A percentile compares a stretch with the other conserved stretches of the same genome.
Evolutionary conservation across 2,113 vertebrate species (phyloP).

Genomic region (Centropus bengalensis): DNA sequence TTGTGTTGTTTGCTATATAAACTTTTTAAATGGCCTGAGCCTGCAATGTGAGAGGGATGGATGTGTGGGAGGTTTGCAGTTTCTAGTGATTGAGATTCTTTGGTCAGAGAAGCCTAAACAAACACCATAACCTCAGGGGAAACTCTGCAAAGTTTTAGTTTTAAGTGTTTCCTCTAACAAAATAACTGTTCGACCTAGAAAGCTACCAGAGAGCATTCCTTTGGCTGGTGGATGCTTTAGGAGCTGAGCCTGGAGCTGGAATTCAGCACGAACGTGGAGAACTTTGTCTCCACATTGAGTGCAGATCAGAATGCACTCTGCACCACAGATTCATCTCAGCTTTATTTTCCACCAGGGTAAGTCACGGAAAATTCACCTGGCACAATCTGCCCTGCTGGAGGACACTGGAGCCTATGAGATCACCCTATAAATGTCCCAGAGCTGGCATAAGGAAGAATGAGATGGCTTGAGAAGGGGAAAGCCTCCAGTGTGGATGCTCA

Average conservation of each 20-base stretch:
- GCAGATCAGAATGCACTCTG: background rate
- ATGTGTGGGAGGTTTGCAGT: constrained; percentile 21
- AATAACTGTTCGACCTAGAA: constrained; percentile 3
- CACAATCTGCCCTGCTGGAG: background rate
- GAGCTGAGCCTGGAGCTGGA: background rate
- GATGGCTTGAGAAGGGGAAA: background rate
- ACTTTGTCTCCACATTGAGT: background rate
- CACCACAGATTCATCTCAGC: fast-evolving
- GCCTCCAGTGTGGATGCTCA: fast-evolving
- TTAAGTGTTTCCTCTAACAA: constrained; percentile 53
- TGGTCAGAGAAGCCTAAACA: constrained; percentile 56
- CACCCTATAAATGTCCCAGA: no score
- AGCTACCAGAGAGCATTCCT: constrained; percentile 25
- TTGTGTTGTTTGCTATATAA: constrained; percentile 6
- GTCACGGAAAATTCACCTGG: background rate
- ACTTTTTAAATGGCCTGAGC: background rate
- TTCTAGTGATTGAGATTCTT: constrained; percentile 44
- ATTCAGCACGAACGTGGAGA: fast-evolving
- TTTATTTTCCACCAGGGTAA: background rate
- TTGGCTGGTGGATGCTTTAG: background rate
- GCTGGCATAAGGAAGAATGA: background rate
- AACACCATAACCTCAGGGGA: constrained; percentile 45
- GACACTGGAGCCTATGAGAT: background rate
- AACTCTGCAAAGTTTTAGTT: constrained; percentile 39
- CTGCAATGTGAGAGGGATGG: background rate